Conservation (phyloP, 2,113 vertebrate genomes). For the Thamnophis sirtalis region DNA sequence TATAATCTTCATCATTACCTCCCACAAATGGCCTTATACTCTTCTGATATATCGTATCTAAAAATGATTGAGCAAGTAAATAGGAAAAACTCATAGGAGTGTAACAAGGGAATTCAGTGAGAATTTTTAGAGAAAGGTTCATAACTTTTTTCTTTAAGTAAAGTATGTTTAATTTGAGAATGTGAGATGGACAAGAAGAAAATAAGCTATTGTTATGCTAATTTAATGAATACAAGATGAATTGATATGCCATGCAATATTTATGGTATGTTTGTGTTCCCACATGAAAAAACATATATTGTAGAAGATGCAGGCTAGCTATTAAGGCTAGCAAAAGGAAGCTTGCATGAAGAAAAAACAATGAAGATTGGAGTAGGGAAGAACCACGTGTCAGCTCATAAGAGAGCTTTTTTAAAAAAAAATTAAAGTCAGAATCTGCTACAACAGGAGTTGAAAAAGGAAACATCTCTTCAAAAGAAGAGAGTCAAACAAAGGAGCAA, state of each 20-base stretch:
- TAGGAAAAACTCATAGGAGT: neutral
- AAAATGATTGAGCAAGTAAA: neutral
- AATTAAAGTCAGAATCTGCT: neutral
- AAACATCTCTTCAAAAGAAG: neutral
- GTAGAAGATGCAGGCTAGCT: neutral
- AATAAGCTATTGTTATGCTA: neutral
- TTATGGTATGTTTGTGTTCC: neutral
- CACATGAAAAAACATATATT: neutral
- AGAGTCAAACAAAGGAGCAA: neutral
- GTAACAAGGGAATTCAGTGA: neutral
- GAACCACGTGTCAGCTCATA: neutral
- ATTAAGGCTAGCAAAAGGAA: neutral
- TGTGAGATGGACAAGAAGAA: neutral
- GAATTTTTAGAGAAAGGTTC: neutral
- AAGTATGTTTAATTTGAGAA: neutral
- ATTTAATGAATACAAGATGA: neutral
- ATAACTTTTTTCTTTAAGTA: neutral
- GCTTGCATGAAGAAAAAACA: neutral
- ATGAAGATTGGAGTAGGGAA: neutral
- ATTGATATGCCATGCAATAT: neutral
- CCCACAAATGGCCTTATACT: neutral
- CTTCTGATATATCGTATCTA: neutral
- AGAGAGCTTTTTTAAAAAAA: neutral
- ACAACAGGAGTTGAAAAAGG: neutral
- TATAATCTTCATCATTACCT: neutral